Conservation (phyloP, 2,797 vertebrate species). For the Sphaeramia orbicularis region DNA sequence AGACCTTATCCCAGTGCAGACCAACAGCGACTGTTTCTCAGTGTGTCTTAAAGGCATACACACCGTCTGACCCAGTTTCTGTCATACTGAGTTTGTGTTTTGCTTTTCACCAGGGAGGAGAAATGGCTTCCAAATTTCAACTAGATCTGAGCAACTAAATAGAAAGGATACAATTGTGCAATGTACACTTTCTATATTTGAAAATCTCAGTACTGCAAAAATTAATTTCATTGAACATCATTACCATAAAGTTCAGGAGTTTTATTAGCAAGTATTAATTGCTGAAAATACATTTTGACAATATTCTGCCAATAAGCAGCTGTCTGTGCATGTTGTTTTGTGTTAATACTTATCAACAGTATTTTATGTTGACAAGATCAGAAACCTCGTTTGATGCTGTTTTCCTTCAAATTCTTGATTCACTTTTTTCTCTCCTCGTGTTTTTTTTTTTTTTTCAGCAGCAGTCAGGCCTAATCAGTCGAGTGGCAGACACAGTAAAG, state of each 20-base stretch:
- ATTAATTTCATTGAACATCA: not conserved
- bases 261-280: not conserved
- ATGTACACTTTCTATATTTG: slow-evolving; percentile 8
- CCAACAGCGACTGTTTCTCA: slow-evolving; percentile 29
- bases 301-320: not conserved
- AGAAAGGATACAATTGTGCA: slow-evolving; percentile 1
- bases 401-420: slow-evolving; percentile 4
- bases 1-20: slow-evolving; percentile 24
- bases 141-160: slow-evolving; percentile 2
- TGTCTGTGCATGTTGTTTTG: not conserved
- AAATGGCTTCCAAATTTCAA: slow-evolving; percentile 22
- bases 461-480: slow-evolving; percentile 93
- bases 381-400: not conserved
- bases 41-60: slow-evolving; percentile 40
- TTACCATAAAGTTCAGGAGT: not conserved
- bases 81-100: slow-evolving; percentile 43
- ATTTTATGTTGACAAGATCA: not conserved
- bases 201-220: not conserved
- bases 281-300: not conserved
- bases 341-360: not conserved
- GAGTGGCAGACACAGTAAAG: slow-evolving; percentile 97
- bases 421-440: slow-evolving; percentile 2
- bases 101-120: slow-evolving; percentile 34
- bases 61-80: slow-evolving; percentile 68
- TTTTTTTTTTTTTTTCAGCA: slow-evolving; percentile 53